These are phyloP conservation scores for Rynchops niger DNA, from an alignment of 2,113 vertebrate species.

Conservation along the genomic window DNA sequence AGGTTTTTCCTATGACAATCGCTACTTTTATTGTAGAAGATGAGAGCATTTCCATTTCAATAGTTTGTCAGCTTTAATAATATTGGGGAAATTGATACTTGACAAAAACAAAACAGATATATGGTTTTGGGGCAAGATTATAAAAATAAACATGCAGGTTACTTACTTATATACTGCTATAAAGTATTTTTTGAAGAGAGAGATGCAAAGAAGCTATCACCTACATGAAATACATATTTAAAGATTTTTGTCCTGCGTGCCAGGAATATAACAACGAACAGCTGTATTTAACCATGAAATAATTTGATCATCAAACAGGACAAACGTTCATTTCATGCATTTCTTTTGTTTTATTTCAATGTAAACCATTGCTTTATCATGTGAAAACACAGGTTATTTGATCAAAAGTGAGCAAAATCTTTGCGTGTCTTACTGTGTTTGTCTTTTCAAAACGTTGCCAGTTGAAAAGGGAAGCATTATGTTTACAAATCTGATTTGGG, in stretches of 20 bases:
- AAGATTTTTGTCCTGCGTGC: slow-evolving; percentile 71
- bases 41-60: slow-evolving; percentile 72
- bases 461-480: slow-evolving; percentile 77
- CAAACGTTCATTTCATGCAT: slow-evolving; percentile 74
- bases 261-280: slow-evolving; percentile 71
- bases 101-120: slow-evolving; percentile 67
- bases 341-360: slow-evolving; percentile 65
- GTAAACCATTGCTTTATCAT: slow-evolving; percentile 69
- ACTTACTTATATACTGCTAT: slow-evolving; percentile 78
- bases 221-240: slow-evolving; percentile 80
- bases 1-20: slow-evolving; percentile 57
- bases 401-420: slow-evolving; percentile 66
- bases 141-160: slow-evolving; percentile 72
- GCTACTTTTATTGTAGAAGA: slow-evolving; percentile 66
- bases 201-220: slow-evolving; percentile 76
- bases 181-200: slow-evolving; percentile 80
- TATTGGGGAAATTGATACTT: slow-evolving; percentile 57
- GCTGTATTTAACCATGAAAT: slow-evolving; percentile 77
- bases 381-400: slow-evolving; percentile 70
- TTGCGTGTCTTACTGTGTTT: slow-evolving; percentile 56
- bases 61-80: slow-evolving; percentile 74
- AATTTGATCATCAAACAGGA: slow-evolving; percentile 78
- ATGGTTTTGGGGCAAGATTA: slow-evolving; percentile 72
- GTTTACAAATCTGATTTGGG: slow-evolving; percentile 75
- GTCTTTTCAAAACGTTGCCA: slow-evolving; percentile 74